Evolutionary conservation across 2,797 vertebrate species (phyloP), one percentile per base, ranked within the genome.

Genomic region (Nasua narica): DNA sequence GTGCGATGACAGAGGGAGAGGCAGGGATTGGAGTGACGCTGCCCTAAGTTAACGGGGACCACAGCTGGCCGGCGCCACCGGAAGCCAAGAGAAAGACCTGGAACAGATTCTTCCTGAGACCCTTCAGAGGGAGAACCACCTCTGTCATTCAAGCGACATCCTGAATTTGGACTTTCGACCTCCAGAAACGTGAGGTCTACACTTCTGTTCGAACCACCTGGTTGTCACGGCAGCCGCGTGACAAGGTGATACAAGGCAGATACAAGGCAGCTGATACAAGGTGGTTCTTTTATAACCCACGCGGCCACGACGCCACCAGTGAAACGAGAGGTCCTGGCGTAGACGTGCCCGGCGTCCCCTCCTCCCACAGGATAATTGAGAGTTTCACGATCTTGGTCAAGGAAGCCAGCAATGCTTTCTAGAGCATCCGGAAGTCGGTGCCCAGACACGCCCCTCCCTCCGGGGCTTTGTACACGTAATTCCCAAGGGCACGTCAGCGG

Each of bases 1-100:
- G 0, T 0, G 0, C 0, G 60, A 27, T 10, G 0, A 25, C 0
- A 1, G 32, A 13, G 37, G 32, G 32, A 10, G 50, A 37, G 72
- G 4, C 12, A 0, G 35, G 27, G 0, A 2, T 4, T 0, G 3
- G 23, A 37, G 65, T 2, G 4, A 5, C 0, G 32, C 10, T 5
- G 37, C 62, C 2, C 12, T 19, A 9, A 10, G 88, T 62, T 25
- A 19, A 23, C 18, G 72, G 21, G 7, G 19, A 5, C 48, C 58
- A 2, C 0, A 32, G 14, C 21, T 2, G 3, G 35, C 69, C 0
- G 8, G 58, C 52, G 1, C 15, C 50, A 0, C 35, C 13, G 12
- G 23, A 13, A 77, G 78, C 32, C 15, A 12, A 54, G 77, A 83
- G 27, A 9, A 19, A 65, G 10, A 8, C 50, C 1, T 1, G 5